These are phyloP conservation scores for Panulirus ornatus DNA, from an alignment of 1,140 invertebrate species.

Conservation along the genomic window DNA sequence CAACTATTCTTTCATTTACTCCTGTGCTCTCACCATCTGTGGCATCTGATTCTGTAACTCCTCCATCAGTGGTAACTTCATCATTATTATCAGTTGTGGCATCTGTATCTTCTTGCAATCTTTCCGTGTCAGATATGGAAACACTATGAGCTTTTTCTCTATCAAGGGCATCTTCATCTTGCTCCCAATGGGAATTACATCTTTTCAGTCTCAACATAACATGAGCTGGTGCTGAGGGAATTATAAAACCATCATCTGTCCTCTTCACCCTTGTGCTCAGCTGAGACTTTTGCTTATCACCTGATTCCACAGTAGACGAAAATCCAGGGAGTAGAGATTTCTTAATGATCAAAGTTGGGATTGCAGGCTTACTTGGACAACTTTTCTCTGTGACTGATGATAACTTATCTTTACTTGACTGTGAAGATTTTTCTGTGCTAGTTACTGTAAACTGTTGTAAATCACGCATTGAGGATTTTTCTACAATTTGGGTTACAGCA, in stretches of 20 bases:
- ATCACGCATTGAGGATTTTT: not conserved
- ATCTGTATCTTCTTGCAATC: not conserved
- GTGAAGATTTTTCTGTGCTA: not conserved
- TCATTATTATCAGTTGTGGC: not conserved
- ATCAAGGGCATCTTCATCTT: not conserved
- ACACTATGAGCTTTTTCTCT: not conserved
- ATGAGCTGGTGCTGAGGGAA: conserved; percentile 39
- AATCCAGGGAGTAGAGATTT: conserved; percentile 46
- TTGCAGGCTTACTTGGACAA: conserved; percentile 20
- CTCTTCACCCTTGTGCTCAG: not conserved
- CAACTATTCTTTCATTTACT: not conserved
- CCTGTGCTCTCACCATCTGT: not conserved
- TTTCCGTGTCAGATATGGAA: not conserved
- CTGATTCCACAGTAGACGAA: conserved; percentile 46
- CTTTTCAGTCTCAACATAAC: conserved; percentile 51
- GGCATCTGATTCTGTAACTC: not conserved
- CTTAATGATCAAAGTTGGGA: conserved; percentile 55
- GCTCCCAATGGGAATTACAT: conserved; percentile 57
- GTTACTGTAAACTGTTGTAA: not conserved
- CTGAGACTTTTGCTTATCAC: conserved; percentile 25
- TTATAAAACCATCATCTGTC: conserved; percentile 62
- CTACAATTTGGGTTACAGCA: not conserved
- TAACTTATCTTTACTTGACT: not conserved
- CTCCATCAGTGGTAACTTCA: not conserved
- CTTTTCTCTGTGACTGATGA: not conserved